A percentile compares a stretch with the other conserved stretches of the same genome.
Evolutionary conservation across 2,113 vertebrate genomes (phyloP).

Genomic region (Cinclus mexicanus): DNA sequence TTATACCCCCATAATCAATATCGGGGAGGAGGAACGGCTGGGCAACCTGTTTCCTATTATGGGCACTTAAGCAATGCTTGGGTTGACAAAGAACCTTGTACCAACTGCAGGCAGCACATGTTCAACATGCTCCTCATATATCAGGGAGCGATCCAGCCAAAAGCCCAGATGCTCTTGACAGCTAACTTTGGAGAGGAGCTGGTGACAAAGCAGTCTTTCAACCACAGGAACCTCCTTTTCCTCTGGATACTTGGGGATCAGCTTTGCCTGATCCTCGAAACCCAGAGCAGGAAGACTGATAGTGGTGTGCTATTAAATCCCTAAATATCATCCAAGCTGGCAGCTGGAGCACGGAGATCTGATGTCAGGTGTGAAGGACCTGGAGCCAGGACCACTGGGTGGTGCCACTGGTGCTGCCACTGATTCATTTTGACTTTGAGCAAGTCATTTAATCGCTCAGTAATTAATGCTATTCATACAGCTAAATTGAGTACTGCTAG

Average conservation of each 20-base stretch:
- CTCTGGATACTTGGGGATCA: background rate
- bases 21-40: constrained; percentile 45
- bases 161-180: constrained; percentile 49
- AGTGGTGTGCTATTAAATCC: background rate
- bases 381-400: background rate
- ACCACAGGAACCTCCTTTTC: background rate
- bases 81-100: constrained; percentile 56
- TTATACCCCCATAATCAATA: constrained; percentile 47
- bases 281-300: background rate
- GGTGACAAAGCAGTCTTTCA: background rate
- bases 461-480: constrained; percentile 67
- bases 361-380: constrained; percentile 11
- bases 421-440: constrained; percentile 59
- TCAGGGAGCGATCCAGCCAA: constrained; percentile 35
- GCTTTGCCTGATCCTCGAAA: background rate
- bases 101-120: constrained; percentile 59
- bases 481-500: constrained; percentile 41
- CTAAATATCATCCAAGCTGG: background rate
- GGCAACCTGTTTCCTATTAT: constrained; percentile 66
- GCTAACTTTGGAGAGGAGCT: constrained; percentile 11
- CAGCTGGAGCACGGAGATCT: background rate
- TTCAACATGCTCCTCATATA: constrained; percentile 47
- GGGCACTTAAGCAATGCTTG: constrained; percentile 59
- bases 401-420: background rate
- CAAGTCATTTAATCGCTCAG: constrained; percentile 51